Evolutionary conservation across 2,797 vertebrate species (phyloP).

Genomic region (Siniperca scherzeri): DNA sequence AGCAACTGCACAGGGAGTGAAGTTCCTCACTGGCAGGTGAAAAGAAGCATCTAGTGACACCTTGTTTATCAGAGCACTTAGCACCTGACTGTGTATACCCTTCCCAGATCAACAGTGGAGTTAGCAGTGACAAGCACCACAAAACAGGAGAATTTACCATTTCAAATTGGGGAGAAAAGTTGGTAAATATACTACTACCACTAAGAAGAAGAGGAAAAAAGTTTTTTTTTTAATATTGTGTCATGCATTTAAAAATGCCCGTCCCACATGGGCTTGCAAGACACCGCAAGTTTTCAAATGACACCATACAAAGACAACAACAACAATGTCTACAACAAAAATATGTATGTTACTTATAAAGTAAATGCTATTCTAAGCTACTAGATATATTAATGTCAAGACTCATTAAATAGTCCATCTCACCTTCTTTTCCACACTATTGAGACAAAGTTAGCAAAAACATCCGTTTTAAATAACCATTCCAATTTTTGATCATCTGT

Average conservation of each 20-base stretch:
- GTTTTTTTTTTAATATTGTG: background rate
- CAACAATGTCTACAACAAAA: background rate
- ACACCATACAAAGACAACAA: background rate
- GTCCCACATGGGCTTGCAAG: background rate
- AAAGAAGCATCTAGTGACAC: background rate
- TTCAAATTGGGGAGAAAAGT: constrained; percentile 8
- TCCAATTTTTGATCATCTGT: background rate
- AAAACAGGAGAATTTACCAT: background rate
- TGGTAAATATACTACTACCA: background rate
- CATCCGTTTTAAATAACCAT: background rate
- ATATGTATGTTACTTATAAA: background rate
- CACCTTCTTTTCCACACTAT: background rate
- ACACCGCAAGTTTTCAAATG: background rate
- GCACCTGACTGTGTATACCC: too few species aligned
- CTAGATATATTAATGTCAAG: background rate
- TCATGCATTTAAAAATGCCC: background rate
- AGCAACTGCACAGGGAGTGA: background rate
- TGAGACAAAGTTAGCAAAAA: background rate
- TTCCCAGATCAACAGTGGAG: background rate
- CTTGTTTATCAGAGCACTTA: background rate
- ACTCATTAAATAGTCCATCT: background rate
- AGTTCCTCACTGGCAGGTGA: background rate
- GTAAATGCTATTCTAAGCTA: background rate
- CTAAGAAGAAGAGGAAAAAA: background rate
- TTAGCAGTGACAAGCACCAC: background rate